Conservation (phyloP, 2,888 invertebrate genomes). For the Dryocosmus kuriphilus region DNA sequence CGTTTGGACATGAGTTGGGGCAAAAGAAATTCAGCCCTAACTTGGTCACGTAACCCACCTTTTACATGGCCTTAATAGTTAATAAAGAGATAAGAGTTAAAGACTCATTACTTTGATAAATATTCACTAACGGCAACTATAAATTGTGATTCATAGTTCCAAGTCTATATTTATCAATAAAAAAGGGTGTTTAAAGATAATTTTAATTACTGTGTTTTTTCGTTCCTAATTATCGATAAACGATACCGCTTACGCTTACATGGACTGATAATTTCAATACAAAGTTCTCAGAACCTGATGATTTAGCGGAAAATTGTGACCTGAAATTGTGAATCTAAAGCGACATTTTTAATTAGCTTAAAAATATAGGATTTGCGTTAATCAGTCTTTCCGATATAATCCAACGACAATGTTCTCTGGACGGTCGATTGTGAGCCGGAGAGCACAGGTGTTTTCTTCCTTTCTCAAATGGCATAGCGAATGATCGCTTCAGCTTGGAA, state of each 20-base stretch:
- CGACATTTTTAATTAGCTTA: background rate
- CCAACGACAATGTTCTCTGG: background rate
- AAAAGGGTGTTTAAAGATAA: background rate
- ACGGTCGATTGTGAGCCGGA: background rate
- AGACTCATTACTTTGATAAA: no score
- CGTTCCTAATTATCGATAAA: no score
- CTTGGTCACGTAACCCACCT: no score
- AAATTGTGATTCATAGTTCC: no score
- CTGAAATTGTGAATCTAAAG: background rate
- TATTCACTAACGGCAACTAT: no score
- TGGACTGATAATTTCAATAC: no score
- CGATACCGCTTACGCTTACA: no score
- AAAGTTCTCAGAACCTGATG: background rate
- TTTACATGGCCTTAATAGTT: no score
- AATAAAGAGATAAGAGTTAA: no score
- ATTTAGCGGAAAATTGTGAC: background rate
- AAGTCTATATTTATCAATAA: background rate
- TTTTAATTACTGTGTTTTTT: background rate
- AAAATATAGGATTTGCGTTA: background rate
- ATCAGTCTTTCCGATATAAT: background rate
- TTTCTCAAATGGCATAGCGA: background rate
- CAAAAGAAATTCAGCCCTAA: no score
- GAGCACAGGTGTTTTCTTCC: conserved; percentile 18
- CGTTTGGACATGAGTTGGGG: no score
- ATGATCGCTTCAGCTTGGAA: conserved; percentile 27